Conservation (phyloP, 2,888 invertebrate genomes). For the Cenopis cana region DNA sequence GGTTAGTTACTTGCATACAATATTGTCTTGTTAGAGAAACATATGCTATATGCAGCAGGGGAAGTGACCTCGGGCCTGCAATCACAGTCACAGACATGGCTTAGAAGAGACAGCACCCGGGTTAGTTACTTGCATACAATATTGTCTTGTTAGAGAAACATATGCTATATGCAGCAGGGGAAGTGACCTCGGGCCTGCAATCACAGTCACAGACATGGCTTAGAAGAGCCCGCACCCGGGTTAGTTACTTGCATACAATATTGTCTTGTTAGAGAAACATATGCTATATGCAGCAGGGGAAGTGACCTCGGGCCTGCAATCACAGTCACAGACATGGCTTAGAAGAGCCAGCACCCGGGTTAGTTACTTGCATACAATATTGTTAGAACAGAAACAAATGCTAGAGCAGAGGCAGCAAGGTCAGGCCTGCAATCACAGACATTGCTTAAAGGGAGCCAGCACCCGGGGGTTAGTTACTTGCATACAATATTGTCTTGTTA, state of each 20-base stretch:
- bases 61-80: constrained; percentile 86
- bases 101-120: constrained; percentile 53
- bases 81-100: constrained; percentile 65
- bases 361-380: not conserved
- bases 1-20: constrained; percentile 41
- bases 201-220: constrained; percentile 62
- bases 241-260: constrained; percentile 16
- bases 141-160: not conserved
- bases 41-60: constrained; percentile 88
- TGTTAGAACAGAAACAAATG: too few relatives aligned
- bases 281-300: constrained; percentile 88
- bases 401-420: constrained; percentile 88
- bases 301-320: constrained; percentile 85
- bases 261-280: not conserved
- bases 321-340: constrained; percentile 60
- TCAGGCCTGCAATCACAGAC: constrained; percentile 70
- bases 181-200: constrained; percentile 85
- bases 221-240: constrained; percentile 52
- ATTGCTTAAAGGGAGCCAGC: constrained; percentile 49
- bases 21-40: not conserved
- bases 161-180: constrained; percentile 89
- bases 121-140: constrained; percentile 32
- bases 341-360: constrained; percentile 52
- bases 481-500: not conserved
- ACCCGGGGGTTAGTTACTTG: constrained; percentile 50